Evolutionary conservation across 2,797 vertebrate species (phyloP), one percentile per base, ranked within the genome.

Genomic region (Echiichthys vipera): DNA sequence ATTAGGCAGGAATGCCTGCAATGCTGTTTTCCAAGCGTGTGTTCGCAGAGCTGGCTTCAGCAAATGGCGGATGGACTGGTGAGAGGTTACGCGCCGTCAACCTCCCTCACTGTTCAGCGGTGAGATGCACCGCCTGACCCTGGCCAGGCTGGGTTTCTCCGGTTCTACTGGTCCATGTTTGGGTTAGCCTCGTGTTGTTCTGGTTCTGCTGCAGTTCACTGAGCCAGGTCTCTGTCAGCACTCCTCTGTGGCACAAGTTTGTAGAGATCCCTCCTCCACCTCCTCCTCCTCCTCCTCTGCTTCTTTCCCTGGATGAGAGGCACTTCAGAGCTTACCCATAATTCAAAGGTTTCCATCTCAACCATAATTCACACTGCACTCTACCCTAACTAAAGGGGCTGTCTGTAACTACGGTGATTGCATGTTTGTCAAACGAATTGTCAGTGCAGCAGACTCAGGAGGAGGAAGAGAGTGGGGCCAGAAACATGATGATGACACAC

Each of bases 1-100:
- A 94, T 95, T 95, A 95, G 88, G 87, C 83, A 92, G 92, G 94
- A 95, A 95, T 95, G 92, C 76, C 86, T 85, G 92, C 90, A 89
- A 94, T 91, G 93, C 88, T 84, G 80, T 88, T 89, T 91, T 91
- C 85, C 82, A 84, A 85, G 81, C 45, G 74, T 86, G 86, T 81
- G 88, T 89, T 85, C 71, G 59, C 70, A 74, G 84, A 49, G 66
- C 65, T 72, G 83, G 85, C 84, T 70, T 53, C 36, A 80, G 80
- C 77, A 74, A 77, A 74, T 45, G 74, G 74, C 20, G 59, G 78
- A 72, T 63, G 29, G 50, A 63, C 88, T 67, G 73, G 80, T 65
- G 81, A 73, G 80, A 88, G 84, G 86, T 85, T 84, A 81, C 70
- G 67, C 63, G 71, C 71, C 78, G 39, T 84, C 84, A 77, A 77